phyloP scores from a whole-genome alignment of 2,888 invertebrate genomes.

The Harpagoxenus sublaevis region DNA sequence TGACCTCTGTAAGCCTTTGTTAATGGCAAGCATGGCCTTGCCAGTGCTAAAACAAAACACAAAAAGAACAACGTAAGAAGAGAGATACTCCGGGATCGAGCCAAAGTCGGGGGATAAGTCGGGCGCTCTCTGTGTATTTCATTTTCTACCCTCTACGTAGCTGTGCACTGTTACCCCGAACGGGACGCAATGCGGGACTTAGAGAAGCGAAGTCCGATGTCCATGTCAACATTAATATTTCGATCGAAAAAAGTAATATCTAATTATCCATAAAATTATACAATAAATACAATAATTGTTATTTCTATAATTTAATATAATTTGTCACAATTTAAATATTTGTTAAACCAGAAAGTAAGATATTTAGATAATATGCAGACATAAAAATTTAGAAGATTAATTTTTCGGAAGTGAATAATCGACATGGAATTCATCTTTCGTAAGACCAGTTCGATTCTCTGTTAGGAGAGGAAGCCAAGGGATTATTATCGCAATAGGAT shows the following conservation, averaged over 20 bases:
- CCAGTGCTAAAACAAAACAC: constrained; percentile 91
- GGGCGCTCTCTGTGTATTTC: constrained; percentile 63
- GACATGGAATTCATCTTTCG: not conserved
- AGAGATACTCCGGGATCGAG: constrained; percentile 79
- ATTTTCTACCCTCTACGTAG: constrained; percentile 50
- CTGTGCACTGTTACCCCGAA: constrained; percentile 33
- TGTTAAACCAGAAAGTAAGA: not conserved
- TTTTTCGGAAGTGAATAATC: not conserved
- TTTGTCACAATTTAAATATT: constrained; percentile 6
- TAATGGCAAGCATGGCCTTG: constrained; percentile 94
- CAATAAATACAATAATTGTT: not conserved
- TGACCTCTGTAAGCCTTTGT: constrained; percentile 94
- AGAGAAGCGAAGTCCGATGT: constrained; percentile 24
- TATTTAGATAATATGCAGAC: not conserved
- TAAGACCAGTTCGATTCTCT: constrained; percentile 27
- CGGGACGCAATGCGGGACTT: constrained; percentile 25
- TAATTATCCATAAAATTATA: not conserved
- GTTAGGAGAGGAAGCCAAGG: constrained; percentile 28
- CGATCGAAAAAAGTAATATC: not conserved
- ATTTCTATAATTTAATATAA: not conserved
- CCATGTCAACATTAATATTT: not conserved
- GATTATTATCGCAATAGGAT: constrained; percentile 15
- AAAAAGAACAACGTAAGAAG: constrained; percentile 87
- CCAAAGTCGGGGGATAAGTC: constrained; percentile 76
- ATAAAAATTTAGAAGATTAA: not conserved